These are phyloP conservation scores for Daboia siamensis DNA, from an alignment of 2,113 vertebrate genomes.

Conservation along the genomic window DNA sequence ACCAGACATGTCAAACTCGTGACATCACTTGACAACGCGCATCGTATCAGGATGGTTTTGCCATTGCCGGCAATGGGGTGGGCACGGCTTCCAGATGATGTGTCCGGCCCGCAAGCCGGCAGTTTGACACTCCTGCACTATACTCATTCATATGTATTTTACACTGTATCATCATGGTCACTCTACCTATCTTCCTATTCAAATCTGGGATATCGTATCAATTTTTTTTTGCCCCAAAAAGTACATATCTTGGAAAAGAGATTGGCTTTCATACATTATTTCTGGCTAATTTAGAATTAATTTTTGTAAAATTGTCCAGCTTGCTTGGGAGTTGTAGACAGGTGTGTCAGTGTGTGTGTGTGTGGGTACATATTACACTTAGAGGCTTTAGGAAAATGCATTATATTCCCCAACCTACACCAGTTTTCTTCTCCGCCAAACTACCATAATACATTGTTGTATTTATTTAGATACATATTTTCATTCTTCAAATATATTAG, in stretches of 20 bases:
- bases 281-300: neutral
- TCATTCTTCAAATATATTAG: neutral
- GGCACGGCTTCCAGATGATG: no score
- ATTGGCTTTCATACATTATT: neutral
- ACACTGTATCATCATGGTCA: neutral
- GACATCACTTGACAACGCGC: no score
- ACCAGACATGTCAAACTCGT: neutral
- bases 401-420: neutral
- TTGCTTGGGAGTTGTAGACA: neutral
- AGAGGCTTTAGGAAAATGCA: neutral
- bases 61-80: no score
- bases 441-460: neutral
- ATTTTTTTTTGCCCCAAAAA: neutral
- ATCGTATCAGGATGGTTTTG: no score
- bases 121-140: neutral
- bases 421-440: neutral
- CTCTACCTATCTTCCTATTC: neutral
- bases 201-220: neutral
- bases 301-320: neutral
- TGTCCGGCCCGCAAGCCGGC: no score
- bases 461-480: no score
- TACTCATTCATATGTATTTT: neutral
- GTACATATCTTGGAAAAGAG: neutral
- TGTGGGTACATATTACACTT: neutral
- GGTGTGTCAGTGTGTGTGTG: no score